These are phyloP conservation scores for Eira barbara DNA, from an alignment of 2,113 vertebrate genomes.

Conservation along the genomic window DNA sequence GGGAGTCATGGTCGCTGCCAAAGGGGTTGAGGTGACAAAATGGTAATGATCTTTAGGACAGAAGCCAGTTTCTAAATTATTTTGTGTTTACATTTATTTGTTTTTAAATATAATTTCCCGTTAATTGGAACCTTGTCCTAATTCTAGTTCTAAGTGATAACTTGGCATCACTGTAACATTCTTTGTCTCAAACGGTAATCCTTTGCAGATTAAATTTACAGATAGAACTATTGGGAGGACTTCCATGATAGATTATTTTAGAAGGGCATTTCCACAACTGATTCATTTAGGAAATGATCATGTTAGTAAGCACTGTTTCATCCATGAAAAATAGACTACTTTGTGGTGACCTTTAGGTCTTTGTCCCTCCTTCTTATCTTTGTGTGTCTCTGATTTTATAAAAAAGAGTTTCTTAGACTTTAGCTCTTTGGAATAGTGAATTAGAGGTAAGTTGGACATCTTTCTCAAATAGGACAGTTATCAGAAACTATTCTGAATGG, in stretches of 20 bases:
- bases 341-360: background rate
- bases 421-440: background rate
- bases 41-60: background rate
- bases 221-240: background rate
- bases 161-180: background rate
- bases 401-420: background rate
- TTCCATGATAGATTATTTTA: background rate
- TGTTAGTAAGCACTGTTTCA: background rate
- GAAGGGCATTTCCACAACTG: background rate
- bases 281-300: background rate
- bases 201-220: background rate
- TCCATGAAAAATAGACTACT: background rate
- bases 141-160: background rate
- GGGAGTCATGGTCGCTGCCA: background rate
- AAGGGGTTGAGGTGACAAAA: background rate
- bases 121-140: background rate
- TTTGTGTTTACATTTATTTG: background rate
- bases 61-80: background rate
- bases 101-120: constrained; percentile 14
- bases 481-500: background rate
- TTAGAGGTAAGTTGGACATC: background rate
- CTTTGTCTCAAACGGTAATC: background rate
- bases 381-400: background rate
- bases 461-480: background rate
- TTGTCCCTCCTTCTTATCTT: background rate